Evolutionary conservation across 2,797 vertebrate species (phyloP).

Genomic region (Threskiornis aethiopicus): DNA sequence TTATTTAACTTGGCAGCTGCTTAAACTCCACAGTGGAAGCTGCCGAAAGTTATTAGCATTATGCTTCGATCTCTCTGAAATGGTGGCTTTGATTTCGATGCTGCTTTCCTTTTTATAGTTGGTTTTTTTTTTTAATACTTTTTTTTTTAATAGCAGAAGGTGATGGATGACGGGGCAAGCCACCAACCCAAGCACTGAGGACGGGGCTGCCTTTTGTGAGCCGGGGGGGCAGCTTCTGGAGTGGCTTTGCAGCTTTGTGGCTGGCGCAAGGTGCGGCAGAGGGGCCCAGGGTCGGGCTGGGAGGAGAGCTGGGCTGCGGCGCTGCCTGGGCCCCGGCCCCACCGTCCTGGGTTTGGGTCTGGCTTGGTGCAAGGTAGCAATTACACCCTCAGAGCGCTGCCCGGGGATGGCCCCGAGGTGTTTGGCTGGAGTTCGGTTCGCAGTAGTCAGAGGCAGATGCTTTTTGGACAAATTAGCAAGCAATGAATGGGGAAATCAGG

Average conservation of each 20-base stretch:
- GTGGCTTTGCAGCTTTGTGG: background rate
- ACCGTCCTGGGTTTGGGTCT: background rate
- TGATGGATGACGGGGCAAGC: background rate
- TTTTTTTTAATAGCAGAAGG: background rate
- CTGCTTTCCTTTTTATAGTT: background rate
- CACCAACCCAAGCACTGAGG: background rate
- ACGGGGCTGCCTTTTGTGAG: background rate
- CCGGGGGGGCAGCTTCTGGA: background rate
- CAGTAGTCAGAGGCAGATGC: background rate
- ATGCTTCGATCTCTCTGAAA: slow-evolving; percentile 7
- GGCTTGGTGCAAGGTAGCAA: background rate
- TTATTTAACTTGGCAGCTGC: slow-evolving; percentile 75
- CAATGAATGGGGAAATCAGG: background rate
- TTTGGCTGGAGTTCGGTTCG: fast-evolving
- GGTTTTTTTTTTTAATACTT: background rate
- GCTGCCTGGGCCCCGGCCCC: background rate
- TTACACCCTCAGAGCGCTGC: fast-evolving
- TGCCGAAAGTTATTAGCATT: slow-evolving; percentile 67
- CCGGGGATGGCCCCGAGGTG: background rate
- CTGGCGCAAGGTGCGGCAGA: fast-evolving
- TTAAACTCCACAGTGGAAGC: slow-evolving; percentile 71
- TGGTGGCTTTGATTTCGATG: slow-evolving; percentile 37
- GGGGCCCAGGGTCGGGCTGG: background rate
- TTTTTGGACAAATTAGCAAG: background rate
- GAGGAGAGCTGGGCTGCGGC: background rate